Evolutionary conservation across 1,140 invertebrate species (phyloP).

Genomic region (Procambarus clarkii): DNA sequence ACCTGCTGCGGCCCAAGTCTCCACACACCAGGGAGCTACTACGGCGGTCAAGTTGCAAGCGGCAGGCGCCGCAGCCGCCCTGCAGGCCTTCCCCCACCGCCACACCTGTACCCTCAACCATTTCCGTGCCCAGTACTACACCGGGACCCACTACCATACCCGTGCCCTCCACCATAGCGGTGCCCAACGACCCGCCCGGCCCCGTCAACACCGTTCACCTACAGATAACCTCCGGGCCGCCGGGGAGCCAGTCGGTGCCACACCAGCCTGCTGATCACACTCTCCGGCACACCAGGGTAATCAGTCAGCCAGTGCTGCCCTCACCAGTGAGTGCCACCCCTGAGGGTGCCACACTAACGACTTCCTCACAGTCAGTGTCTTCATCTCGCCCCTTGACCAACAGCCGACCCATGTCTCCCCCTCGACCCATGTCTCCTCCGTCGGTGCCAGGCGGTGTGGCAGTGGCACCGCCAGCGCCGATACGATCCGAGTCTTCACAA

Average conservation of each 20-base stretch:
- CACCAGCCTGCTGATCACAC: not conserved
- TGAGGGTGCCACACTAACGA: not conserved
- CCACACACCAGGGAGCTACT: not conserved
- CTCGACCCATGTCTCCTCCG: not conserved
- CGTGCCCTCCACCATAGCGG: not conserved
- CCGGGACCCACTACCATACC: not conserved
- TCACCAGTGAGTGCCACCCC: not conserved
- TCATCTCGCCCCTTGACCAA: not conserved
- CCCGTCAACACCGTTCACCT: not conserved
- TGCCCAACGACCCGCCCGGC: not conserved
- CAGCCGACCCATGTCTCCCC: not conserved
- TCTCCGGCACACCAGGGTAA: not conserved
- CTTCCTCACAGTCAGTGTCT: not conserved
- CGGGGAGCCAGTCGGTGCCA: not conserved
- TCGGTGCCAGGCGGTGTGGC: not conserved
- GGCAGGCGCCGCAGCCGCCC: constrained; percentile 40
- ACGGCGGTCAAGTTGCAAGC: not conserved
- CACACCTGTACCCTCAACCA: not conserved
- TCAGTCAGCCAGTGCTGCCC: not conserved
- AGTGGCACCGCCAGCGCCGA: not conserved
- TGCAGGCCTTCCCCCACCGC: constrained; percentile 7
- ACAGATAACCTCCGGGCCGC: not conserved
- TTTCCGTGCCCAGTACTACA: not conserved
- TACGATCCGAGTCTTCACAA: constrained; percentile 10
- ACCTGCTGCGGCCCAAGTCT: not conserved